These are phyloP conservation scores for Lathamus discolor DNA, from an alignment of 2,113 vertebrate species.

Conservation along the genomic window DNA sequence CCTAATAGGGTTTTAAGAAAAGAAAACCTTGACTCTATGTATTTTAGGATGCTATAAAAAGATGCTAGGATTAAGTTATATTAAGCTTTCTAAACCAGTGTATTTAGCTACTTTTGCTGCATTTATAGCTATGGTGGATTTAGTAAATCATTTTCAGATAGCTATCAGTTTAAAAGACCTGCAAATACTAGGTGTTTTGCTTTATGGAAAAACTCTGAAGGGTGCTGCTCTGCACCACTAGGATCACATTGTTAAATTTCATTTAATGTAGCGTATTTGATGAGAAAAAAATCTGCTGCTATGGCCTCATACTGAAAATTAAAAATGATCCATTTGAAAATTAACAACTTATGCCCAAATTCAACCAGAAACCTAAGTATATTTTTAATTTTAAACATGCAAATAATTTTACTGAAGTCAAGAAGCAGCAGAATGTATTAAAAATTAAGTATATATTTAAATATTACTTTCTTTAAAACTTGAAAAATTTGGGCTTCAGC, in stretches of 20 bases:
- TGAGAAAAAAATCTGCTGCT: background rate
- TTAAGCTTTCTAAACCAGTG: slow-evolving; percentile 26
- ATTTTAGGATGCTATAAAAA: slow-evolving; percentile 16
- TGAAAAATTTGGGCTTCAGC: background rate
- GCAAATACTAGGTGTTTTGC: background rate
- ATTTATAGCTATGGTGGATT: background rate
- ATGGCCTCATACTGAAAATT: background rate
- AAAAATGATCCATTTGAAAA: background rate
- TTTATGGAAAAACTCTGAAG: background rate
- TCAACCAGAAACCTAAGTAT: background rate
- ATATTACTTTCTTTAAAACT: background rate
- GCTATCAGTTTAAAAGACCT: background rate
- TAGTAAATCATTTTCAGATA: slow-evolving; percentile 5
- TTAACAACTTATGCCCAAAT: background rate
- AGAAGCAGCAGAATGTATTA: background rate
- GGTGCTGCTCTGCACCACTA: background rate
- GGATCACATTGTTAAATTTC: background rate
- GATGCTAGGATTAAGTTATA: slow-evolving; percentile 47
- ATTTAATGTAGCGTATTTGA: background rate
- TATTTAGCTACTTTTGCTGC: slow-evolving; percentile 21
- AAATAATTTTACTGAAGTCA: background rate
- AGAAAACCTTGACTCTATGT: slow-evolving; percentile 23
- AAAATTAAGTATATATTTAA: background rate
- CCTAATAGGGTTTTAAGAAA: slow-evolving; percentile 45
- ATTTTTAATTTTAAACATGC: background rate